Conservation (phyloP, 2,888 invertebrate species). For the Siphlonurus alternatus region DNA sequence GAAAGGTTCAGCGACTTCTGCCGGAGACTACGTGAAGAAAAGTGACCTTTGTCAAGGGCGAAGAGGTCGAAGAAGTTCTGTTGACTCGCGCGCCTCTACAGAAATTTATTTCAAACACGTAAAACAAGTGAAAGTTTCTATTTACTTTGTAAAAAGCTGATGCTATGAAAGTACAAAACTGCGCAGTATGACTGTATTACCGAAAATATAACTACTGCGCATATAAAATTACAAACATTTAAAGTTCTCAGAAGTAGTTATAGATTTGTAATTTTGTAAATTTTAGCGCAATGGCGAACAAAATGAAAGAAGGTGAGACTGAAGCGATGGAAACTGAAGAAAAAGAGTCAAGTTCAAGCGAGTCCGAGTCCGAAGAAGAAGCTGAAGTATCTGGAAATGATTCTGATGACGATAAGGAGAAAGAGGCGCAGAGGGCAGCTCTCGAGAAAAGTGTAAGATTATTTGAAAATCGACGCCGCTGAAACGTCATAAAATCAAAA, state of each 20-base stretch:
- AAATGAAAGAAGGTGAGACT: not conserved
- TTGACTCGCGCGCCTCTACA: not conserved
- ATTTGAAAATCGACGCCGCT: not conserved
- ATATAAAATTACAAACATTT: not conserved
- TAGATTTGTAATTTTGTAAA: no score
- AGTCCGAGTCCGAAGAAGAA: not conserved
- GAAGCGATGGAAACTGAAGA: not conserved
- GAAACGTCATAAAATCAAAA: not conserved
- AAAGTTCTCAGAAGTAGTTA: not conserved
- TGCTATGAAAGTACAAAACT: no score
- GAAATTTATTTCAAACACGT: not conserved
- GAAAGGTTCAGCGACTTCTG: not conserved
- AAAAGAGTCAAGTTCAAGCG: not conserved
- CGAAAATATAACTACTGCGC: not conserved
- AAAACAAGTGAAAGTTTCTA: no score
- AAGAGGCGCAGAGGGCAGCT: not conserved
- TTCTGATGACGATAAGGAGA: slow-evolving; percentile 6
- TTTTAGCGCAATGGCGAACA: not conserved
- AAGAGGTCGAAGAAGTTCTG: not conserved
- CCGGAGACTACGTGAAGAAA: not conserved
- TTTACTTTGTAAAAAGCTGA: no score
- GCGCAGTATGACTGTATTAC: not conserved
- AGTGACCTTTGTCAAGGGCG: slow-evolving; percentile 4
- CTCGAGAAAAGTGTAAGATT: slow-evolving; percentile 6
- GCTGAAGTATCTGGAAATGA: slow-evolving; percentile 5